These are phyloP conservation scores for Rhorus exstirpatorius DNA, from an alignment of 2,888 invertebrate species.

Conservation along the genomic window DNA sequence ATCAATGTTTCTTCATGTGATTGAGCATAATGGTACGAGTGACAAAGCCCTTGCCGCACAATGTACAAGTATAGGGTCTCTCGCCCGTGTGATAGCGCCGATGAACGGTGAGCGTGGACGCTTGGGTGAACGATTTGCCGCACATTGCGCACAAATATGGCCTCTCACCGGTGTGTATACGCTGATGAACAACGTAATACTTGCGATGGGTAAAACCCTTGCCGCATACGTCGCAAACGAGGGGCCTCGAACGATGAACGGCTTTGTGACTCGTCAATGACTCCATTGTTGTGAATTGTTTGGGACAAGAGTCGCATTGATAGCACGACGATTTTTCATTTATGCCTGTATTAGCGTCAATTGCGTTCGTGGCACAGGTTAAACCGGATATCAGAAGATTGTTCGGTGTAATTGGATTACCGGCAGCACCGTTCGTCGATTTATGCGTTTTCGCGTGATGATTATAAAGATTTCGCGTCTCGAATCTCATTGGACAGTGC, in stretches of 20 bases:
- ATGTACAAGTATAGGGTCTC: slow-evolving; percentile 84
- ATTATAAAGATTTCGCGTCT: slow-evolving; percentile 84
- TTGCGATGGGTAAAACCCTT: slow-evolving; percentile 85
- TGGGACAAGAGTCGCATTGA: slow-evolving; percentile 83
- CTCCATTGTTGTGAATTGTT: slow-evolving; percentile 82
- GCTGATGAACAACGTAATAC: slow-evolving; percentile 85
- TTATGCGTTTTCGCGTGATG: slow-evolving; percentile 85
- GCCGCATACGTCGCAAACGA: slow-evolving; percentile 85
- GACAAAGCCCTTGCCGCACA: slow-evolving; percentile 85
- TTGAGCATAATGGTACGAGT: slow-evolving; percentile 85
- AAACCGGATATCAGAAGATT: slow-evolving; percentile 33
- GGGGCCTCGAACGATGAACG: slow-evolving; percentile 82
- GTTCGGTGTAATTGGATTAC: slow-evolving; percentile 1
- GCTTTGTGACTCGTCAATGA: slow-evolving; percentile 83
- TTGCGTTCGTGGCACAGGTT: no score
- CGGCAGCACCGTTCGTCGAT: background rate
- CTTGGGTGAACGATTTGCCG: slow-evolving; percentile 85
- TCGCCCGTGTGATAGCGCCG: slow-evolving; percentile 85
- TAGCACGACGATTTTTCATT: slow-evolving; percentile 69
- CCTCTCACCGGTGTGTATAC: slow-evolving; percentile 86
- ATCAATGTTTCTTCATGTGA: slow-evolving; percentile 85
- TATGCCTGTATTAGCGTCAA: no score
- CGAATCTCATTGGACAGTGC: slow-evolving; percentile 84
- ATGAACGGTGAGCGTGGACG: slow-evolving; percentile 84
- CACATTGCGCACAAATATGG: slow-evolving; percentile 86